phyloP scores from a whole-genome alignment of 1,140 invertebrate species.

The Oscheius sp. region DNA sequence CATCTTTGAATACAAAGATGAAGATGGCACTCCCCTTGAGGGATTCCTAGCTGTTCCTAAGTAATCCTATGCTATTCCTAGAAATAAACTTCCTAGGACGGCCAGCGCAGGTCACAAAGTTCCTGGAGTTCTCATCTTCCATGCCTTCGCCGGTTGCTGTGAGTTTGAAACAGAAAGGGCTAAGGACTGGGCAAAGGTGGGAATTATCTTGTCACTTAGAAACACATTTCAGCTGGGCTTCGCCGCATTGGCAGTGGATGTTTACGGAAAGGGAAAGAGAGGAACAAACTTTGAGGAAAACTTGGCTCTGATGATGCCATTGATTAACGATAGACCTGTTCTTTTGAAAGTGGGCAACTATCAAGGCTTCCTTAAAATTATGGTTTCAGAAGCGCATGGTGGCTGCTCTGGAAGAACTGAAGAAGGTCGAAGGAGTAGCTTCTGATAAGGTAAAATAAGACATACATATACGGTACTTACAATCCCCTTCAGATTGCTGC shows the following conservation, averaged over 20 bases:
- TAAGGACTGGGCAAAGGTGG: slow-evolving; percentile 41
- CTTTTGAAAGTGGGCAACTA: background rate
- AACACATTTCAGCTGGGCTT: slow-evolving; percentile 47
- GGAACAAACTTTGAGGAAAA: slow-evolving; percentile 39
- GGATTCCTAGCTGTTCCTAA: slow-evolving; percentile 30
- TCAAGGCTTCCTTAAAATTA: background rate
- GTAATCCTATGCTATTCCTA: background rate
- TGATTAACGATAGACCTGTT: slow-evolving; percentile 34
- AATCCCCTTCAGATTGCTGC: slow-evolving; percentile 43
- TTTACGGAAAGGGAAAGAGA: slow-evolving; percentile 52
- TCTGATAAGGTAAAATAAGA: slow-evolving; percentile 33
- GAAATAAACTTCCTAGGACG: background rate
- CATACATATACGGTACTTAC: slow-evolving; percentile 3
- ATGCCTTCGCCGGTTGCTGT: slow-evolving; percentile 40
- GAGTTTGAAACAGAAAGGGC: slow-evolving; percentile 45
- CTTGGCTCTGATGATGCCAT: slow-evolving; percentile 38
- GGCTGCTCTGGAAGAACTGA: slow-evolving; percentile 40
- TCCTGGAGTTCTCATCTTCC: slow-evolving; percentile 43
- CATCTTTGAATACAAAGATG: slow-evolving; percentile 1
- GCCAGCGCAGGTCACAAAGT: slow-evolving; percentile 20
- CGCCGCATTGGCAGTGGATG: slow-evolving; percentile 51
- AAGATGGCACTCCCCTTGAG: slow-evolving; percentile 21
- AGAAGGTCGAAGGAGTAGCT: slow-evolving; percentile 42
- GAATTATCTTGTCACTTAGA: background rate
- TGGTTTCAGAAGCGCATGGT: slow-evolving; percentile 39